Base-by-base conservation (phyloP, 2,113 vertebrate species). In the Sprattus sprattus region DNA sequence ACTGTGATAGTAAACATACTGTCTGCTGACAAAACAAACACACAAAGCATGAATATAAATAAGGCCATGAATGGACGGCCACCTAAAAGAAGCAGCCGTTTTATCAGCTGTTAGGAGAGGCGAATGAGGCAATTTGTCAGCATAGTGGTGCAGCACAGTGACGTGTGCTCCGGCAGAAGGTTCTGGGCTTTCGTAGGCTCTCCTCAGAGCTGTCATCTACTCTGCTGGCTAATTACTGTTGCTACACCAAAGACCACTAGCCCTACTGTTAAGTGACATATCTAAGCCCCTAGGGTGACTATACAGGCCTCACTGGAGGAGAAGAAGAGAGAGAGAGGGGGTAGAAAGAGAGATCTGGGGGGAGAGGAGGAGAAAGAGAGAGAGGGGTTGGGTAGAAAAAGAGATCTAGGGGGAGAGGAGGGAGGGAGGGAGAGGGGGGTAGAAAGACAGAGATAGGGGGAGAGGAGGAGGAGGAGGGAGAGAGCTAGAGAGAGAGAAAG, bases 41-140 rank as follows among this genome's bases (percentile, higher is more conserved):
- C 84, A 82, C 28, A 78, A 81, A 57, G 84, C 44, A 81, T 80
- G 81, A 28, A 81, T 28, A 67, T 32, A 71, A 67, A 47, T 86
- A 86, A 83, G 89, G 83, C 81, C 88, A 89, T 39, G 28, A 16
- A 78, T 32, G 32, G 71, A 39, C 71, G 5, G 71, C 28, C 87
- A 83, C 47, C 32, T 87, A 60, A 85, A 86, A 87, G 87, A 89
- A 84, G 84, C 28, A 28, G 47, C 49, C 54, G 85, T 89, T 89
- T 89, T 86, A 87, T 88, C 88, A 82, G 88, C 86, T 85, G 85
- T 88, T 87, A 89, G 67, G 85, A 82, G 80, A 86, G 88, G 88
- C 78, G 47, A 85, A 84, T 85, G 47, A 46, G 25, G 85, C 46
- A 83, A 81, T 85, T 86, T 88, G 84, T 89, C 80, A 85, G 49